phyloP scores from a whole-genome alignment of 2,113 vertebrate species.

The Myiopsitta monachus region DNA sequence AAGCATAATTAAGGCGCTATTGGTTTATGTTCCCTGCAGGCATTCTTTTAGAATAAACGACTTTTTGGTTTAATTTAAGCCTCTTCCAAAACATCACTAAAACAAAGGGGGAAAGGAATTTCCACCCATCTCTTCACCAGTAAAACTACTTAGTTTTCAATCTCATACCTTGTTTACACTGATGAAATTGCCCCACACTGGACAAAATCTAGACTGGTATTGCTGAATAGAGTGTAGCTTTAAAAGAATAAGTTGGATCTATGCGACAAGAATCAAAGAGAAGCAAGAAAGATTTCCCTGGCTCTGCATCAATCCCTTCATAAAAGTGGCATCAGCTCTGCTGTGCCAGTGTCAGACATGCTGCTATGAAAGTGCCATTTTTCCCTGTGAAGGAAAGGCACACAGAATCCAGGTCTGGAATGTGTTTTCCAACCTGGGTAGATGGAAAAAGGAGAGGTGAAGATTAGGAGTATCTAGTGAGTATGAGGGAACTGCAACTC shows the following conservation, averaged over 20 bases:
- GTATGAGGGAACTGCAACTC: background rate
- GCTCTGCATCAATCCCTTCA: background rate
- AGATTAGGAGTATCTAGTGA: background rate
- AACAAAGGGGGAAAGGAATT: constrained; percentile 6
- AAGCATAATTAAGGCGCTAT: constrained; percentile 50
- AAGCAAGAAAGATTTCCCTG: background rate
- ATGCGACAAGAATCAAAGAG: background rate
- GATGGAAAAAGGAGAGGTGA: background rate
- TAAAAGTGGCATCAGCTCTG: background rate
- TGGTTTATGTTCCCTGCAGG: constrained; percentile 58
- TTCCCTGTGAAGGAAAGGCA: background rate
- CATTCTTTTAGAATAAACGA: constrained; percentile 54
- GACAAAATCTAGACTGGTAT: background rate
- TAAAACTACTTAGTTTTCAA: background rate
- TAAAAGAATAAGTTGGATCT: background rate
- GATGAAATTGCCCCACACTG: background rate
- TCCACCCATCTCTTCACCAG: background rate
- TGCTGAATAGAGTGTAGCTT: background rate
- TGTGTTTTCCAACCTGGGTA: background rate
- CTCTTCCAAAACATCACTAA: constrained; percentile 35
- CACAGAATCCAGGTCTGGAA: background rate
- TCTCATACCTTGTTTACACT: constrained; percentile 15
- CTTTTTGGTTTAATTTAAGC: constrained; percentile 60
- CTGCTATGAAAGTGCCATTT: background rate
- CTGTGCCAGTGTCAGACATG: background rate